These are phyloP conservation scores for Brachyhypopomus gauderio DNA, from an alignment of 2,113 vertebrate species.

Conservation along the genomic window DNA sequence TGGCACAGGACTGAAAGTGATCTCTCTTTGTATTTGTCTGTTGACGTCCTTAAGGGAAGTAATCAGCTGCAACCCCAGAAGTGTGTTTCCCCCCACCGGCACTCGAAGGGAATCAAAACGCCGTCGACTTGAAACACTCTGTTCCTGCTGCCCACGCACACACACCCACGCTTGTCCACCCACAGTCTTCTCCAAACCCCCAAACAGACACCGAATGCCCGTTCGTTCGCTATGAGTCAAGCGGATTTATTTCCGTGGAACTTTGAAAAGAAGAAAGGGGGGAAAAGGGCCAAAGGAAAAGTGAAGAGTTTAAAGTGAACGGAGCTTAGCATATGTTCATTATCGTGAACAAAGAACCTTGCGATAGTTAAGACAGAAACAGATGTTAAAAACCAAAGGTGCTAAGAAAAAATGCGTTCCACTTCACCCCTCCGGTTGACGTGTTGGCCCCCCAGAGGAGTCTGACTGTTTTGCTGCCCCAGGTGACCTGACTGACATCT, in stretches of 20 bases:
- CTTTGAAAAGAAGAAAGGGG: not conserved
- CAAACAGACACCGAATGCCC: constrained; percentile 25
- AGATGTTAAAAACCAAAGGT: constrained; percentile 4
- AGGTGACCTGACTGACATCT: constrained; percentile 32
- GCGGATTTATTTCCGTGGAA: not conserved
- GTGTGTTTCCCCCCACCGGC: constrained; percentile 39
- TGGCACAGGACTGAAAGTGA: constrained; percentile 28
- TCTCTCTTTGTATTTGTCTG: constrained; percentile 33
- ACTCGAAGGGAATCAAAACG: constrained; percentile 49
- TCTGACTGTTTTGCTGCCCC: constrained; percentile 25
- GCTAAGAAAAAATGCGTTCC: not conserved
- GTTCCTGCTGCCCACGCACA: constrained; percentile 13
- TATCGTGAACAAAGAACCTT: not conserved
- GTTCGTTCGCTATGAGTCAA: constrained; percentile 6
- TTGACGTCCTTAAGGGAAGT: constrained; percentile 42
- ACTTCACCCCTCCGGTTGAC: no score
- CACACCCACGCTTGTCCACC: constrained; percentile 36
- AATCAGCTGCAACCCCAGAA: constrained; percentile 53
- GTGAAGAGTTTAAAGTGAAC: not conserved
- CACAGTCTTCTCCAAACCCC: constrained; percentile 38
- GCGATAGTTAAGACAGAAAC: not conserved
- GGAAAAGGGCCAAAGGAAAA: not conserved
- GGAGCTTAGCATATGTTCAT: not conserved
- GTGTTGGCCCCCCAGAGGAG: not conserved
- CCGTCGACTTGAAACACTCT: constrained; percentile 33